phyloP scores from a whole-genome alignment of 2,113 vertebrate genomes.

The Spilogale gracilis region DNA sequence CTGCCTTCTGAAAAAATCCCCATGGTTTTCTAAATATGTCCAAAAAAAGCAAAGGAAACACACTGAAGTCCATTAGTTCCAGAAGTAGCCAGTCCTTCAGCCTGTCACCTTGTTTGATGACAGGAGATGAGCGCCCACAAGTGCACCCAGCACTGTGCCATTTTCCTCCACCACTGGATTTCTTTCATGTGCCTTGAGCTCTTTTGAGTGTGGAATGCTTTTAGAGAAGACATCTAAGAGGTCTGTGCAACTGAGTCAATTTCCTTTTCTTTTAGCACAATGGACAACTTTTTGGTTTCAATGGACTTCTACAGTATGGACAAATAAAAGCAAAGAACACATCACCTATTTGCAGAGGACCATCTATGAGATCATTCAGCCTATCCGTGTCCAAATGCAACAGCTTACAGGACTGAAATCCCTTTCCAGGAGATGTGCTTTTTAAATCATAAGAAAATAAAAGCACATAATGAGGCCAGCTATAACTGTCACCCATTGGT shows the following conservation, averaged over 20 bases:
- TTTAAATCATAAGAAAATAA: conserved; percentile 63
- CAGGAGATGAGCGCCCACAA: not conserved
- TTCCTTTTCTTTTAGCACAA: conserved; percentile 66
- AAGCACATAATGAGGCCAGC: conserved; percentile 11
- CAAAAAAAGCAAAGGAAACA: conserved; percentile 64
- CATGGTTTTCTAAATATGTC: conserved; percentile 41
- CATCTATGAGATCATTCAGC: conserved; percentile 36
- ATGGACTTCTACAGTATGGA: not conserved
- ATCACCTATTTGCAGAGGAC: conserved; percentile 44
- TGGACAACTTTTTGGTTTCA: conserved; percentile 41
- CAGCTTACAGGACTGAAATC: conserved; percentile 2
- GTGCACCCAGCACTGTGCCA: not conserved
- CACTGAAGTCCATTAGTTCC: not conserved
- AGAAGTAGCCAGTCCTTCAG: not conserved
- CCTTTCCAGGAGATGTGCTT: conserved; percentile 41
- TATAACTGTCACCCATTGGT: not conserved
- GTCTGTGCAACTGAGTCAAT: not conserved
- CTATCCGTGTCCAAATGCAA: conserved; percentile 21
- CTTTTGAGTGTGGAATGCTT: conserved; percentile 51
- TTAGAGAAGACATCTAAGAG: conserved; percentile 48
- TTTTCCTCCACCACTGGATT: not conserved
- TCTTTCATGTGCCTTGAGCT: conserved; percentile 30
- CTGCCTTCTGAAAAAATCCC: conserved; percentile 50
- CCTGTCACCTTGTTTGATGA: not conserved
- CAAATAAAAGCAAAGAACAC: conserved; percentile 69